Base-by-base conservation (phyloP, 2,113 vertebrate species). In the Camarhynchus parvulus region DNA sequence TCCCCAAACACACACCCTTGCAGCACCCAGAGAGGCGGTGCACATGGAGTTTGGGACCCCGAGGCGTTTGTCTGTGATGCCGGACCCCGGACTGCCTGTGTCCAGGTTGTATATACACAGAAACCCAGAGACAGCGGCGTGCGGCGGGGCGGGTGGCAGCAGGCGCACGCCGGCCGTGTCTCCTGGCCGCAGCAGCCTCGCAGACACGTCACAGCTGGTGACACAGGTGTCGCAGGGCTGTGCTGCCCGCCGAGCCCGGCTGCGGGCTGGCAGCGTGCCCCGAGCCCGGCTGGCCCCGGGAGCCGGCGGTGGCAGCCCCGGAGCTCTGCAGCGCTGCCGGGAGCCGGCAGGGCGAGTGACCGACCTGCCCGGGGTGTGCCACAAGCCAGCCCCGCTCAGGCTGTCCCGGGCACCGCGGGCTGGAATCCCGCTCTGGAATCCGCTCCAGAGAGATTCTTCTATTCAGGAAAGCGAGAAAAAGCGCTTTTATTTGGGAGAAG, bases 111-210 rank as follows among this genome's bases (percentile, higher is more conserved):
- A 37, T 1, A 52, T 69, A 77, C 2, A 8, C 37, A 37, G 37
- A 64, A 35, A 7, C 11, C 11, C 24, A 9, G 16, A 6, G 30
- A 23, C 18, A 23, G 1, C 14, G 11, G 25, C 4, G 3, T 27
- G 47, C 14, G 2, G 11, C 4, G 33, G 55, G 21, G 5, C 2
- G 28, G 63, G 19, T 2, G 55, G 49, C 3, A 14, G 49, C 31
- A 13, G 14, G 7, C 1, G 30, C 15, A 12, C 16, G 0, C 1
- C 3, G 5, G 12, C 44, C 18, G 25, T 0, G 2, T 23, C 33
- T 47, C 15, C 56, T 8, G 46, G 41, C 50, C 59, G 58, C 24
- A 3, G 28, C 33, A 18, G 66, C 56, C 24, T 33, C 53, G 4
- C 0, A 5, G 30, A 13, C 49, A 8, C 24, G 3, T 4, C 16